Evolutionary conservation across 1,140 invertebrate genomes (phyloP).

Genomic region (Cydia amplana): DNA sequence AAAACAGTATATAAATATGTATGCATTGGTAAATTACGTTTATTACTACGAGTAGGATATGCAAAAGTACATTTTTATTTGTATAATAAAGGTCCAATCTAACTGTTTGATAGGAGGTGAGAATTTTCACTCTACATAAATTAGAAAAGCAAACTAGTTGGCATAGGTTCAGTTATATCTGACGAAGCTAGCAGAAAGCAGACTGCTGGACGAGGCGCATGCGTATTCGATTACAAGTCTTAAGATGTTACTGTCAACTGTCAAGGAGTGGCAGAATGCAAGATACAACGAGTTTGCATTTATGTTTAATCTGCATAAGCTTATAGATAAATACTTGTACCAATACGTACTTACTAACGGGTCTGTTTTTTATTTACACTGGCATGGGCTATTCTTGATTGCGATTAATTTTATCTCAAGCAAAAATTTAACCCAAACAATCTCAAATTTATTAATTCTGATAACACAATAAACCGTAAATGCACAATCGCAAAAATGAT

Average conservation of each 20-base stretch:
- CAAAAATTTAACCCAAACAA: too few species aligned
- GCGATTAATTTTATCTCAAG: too few species aligned
- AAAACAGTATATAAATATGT: neutral
- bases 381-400: too few species aligned
- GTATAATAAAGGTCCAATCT: neutral
- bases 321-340: neutral
- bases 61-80: neutral
- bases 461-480: too few species aligned
- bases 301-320: neutral
- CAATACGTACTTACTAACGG: neutral
- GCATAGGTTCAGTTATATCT: neutral
- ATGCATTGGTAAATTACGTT: neutral
- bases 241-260: conserved; percentile 21
- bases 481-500: too few species aligned
- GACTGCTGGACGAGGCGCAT: neutral
- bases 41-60: neutral
- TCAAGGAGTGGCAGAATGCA: neutral
- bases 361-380: too few species aligned
- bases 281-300: conserved; percentile 6
- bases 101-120: neutral
- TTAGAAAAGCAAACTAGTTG: conserved; percentile 8
- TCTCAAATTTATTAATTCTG: too few species aligned
- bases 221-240: conserved; percentile 18
- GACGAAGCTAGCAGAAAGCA: conserved; percentile 2
- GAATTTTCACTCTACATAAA: neutral